phyloP scores from a whole-genome alignment of 1,140 invertebrate genomes.

The Pachyrhynchus sulphureomaculatus region DNA sequence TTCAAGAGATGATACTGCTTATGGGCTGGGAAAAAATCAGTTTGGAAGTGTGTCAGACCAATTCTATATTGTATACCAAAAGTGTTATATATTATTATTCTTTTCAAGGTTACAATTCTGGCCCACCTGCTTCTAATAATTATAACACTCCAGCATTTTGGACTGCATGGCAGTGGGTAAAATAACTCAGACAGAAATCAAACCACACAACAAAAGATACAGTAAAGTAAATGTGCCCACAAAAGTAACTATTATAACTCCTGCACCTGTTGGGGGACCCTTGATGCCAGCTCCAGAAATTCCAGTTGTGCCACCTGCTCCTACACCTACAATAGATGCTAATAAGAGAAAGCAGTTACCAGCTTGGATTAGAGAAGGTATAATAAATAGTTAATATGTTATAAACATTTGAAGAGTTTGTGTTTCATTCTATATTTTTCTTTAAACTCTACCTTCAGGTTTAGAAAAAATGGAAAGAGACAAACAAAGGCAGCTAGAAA shows the following conservation, averaged over 20 bases:
- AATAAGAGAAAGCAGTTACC: constrained; percentile 88
- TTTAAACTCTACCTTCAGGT: constrained; percentile 51
- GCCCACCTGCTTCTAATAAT: background rate
- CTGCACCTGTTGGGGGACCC: constrained; percentile 1
- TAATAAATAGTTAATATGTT: too few species aligned
- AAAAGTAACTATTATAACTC: constrained; percentile 29
- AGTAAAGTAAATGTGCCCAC: constrained; percentile 48
- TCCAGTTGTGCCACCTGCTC: constrained; percentile 9
- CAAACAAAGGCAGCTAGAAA: constrained; percentile 85
- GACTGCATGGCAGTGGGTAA: constrained; percentile 26
- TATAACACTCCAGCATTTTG: constrained; percentile 39
- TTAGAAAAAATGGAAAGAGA: constrained; percentile 97
- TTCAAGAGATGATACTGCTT: too few species aligned
- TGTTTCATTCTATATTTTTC: too few species aligned
- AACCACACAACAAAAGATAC: constrained; percentile 48
- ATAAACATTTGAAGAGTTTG: too few species aligned
- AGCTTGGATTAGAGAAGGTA: constrained; percentile 90
- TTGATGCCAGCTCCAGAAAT: constrained; percentile 41
- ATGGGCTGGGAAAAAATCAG: too few species aligned
- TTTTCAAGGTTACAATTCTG: constrained; percentile 1
- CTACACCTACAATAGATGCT: constrained; percentile 69
- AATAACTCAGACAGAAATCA: constrained; percentile 34
- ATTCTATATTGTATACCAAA: too few species aligned
- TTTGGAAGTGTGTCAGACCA: background rate
- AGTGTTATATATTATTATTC: too few species aligned